Percentiles rank a stretch among this genome's conserved stretches.
These are phyloP conservation scores for Rhinichthys osculus DNA, from an alignment of 2,797 vertebrate species.

Conservation along the genomic window DNA sequence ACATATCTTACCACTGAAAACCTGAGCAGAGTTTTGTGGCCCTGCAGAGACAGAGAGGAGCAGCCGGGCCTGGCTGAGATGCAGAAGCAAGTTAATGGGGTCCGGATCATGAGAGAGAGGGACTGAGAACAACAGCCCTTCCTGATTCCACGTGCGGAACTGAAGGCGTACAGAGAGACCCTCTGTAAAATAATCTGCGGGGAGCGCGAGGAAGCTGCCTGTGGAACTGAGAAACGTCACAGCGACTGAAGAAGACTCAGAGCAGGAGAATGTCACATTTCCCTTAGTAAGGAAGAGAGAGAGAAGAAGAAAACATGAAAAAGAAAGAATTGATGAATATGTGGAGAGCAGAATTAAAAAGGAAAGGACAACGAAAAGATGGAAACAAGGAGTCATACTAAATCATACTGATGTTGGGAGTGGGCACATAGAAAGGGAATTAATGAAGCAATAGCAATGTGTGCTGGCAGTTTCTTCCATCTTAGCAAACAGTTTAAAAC, in stretches of 20 bases:
- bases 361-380: background rate
- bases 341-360: background rate
- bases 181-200: constrained; percentile 36
- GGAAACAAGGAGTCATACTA: background rate
- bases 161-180: constrained; percentile 61
- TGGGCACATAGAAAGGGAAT: background rate
- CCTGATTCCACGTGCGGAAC: constrained; percentile 65
- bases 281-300: constrained; percentile 44
- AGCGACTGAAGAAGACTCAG: constrained; percentile 54
- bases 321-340: background rate
- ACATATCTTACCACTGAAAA: constrained; percentile 48
- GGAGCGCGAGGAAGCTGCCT: constrained; percentile 56
- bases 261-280: constrained; percentile 64
- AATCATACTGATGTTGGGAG: background rate
- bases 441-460: background rate
- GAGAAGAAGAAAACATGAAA: background rate
- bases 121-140: constrained; percentile 55
- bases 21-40: constrained; percentile 34
- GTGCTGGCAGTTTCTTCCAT: background rate
- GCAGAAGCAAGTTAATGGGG: constrained; percentile 43
- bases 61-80: constrained; percentile 48
- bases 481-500: background rate
- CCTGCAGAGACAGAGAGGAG: constrained; percentile 43
- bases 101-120: constrained; percentile 36
- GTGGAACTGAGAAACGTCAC: constrained; percentile 59